Evolutionary conservation across 1,140 invertebrate species (phyloP), one percentile per base, ranked within the genome.

Genomic region (Sinonovacula constricta): DNA sequence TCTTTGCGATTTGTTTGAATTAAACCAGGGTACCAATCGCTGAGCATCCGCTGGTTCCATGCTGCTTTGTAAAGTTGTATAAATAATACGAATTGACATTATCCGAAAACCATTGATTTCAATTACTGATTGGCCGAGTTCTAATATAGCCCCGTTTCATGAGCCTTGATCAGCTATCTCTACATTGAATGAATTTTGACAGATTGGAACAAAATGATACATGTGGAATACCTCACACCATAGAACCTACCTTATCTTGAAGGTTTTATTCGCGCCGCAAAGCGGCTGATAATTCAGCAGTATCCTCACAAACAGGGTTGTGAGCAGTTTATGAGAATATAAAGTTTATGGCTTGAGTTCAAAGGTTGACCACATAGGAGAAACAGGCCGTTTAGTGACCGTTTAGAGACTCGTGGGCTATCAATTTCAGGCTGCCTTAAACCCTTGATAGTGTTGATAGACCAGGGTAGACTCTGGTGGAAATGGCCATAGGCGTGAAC

Each of bases 111-210:
- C 72, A 76, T 76, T 76, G 72, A 76, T 76, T 76, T 76, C 59
- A 76, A 76, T 76, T 76, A 76, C 72, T 54, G 72, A 76, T 76
- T 76, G 67, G 51, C 67, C 56, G 67, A 76, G 66, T 45, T 67
- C 63, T 39, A 63, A 59, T 74, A 62, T 45, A 24, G 53, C 26
- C 45, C 53, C 62, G 45, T 54, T 54, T 76, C 36, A 18, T 15
- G n/a, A 15, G 49, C 72, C 72, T 76, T 76, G 72, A 76, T 76
- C 72, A 76, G 24, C 33, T 24, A 36, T 54, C 45, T 65, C 1
- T 30, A 56, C 26, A 7, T 5, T 5, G 53, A 45, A 76, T 76
- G n/a, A 28, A 26, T 33, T 36, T 31, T 67, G 72, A 76, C 72
- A 76, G 49, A 7, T 14, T 26, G 31, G 1, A 67, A 65, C 62